Evolutionary conservation across 2,113 vertebrate genomes (phyloP).

Genomic region (Mormyrus iriodes): DNA sequence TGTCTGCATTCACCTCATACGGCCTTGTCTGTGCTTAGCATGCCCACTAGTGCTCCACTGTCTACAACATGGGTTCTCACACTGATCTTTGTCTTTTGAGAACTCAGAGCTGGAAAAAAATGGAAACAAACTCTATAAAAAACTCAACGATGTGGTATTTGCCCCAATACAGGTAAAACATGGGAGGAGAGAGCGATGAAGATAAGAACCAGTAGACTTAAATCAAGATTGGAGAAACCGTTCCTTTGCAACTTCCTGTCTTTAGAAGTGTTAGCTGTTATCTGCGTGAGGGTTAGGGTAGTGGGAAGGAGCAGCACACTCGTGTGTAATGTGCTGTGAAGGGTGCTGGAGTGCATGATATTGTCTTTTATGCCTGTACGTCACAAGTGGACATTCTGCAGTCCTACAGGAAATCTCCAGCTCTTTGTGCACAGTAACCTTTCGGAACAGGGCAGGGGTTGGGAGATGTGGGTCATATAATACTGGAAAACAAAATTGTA

Average conservation of each 20-base stretch:
- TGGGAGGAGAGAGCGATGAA: slow-evolving; percentile 20
- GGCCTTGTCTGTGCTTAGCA: neutral
- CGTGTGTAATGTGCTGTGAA: slow-evolving; percentile 54
- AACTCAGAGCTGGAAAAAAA: neutral
- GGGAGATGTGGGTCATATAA: slow-evolving; percentile 67
- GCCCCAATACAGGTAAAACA: slow-evolving; percentile 12
- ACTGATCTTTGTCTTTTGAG: neutral
- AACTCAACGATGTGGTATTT: neutral
- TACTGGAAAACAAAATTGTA: slow-evolving; percentile 60
- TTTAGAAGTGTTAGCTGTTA: slow-evolving; percentile 21
- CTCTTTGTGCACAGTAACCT: slow-evolving; percentile 70
- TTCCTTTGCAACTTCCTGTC: slow-evolving; percentile 42
- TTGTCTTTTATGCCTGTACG: slow-evolving; percentile 61
- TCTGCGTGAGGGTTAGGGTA: neutral
- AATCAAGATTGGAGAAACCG: slow-evolving; percentile 37
- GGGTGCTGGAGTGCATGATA: slow-evolving; percentile 42
- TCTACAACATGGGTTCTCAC: neutral
- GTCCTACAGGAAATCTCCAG: slow-evolving; percentile 63
- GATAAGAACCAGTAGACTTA: slow-evolving; percentile 38
- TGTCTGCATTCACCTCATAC: neutral
- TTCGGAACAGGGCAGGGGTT: slow-evolving; percentile 63
- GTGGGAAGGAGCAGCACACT: slow-evolving; percentile 15
- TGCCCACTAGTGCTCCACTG: neutral
- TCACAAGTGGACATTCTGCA: slow-evolving; percentile 60
- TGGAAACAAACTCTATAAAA: neutral